phyloP scores from a whole-genome alignment of 2,797 vertebrate species.

The Cossypha niveicapilla region DNA sequence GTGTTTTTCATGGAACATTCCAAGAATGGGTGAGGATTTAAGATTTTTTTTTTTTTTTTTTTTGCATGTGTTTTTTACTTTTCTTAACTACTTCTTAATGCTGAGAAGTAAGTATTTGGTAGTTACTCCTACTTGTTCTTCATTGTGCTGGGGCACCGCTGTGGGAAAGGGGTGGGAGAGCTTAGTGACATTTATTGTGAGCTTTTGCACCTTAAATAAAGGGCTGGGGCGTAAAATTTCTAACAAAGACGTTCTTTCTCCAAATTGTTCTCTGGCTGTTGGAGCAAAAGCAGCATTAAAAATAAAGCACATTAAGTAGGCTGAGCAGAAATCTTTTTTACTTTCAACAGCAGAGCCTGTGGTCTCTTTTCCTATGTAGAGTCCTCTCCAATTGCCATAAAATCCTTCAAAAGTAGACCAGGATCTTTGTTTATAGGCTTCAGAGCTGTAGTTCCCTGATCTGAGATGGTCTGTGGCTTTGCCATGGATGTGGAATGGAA shows the following conservation, averaged over 20 bases:
- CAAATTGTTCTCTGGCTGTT: background rate
- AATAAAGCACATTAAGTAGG: background rate
- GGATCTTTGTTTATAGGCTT: background rate
- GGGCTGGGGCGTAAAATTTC: constrained; percentile 13
- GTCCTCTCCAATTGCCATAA: background rate
- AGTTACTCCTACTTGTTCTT: background rate
- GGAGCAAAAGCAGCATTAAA: constrained; percentile 25
- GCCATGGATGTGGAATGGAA: background rate
- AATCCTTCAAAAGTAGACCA: background rate
- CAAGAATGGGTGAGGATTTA: background rate
- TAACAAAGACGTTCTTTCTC: constrained; percentile 42
- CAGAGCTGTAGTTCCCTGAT: rapidly evolving
- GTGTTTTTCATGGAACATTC: background rate
- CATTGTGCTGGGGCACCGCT: background rate
- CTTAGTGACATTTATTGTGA: background rate
- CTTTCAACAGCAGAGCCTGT: background rate
- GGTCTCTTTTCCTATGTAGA: background rate
- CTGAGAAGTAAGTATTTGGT: background rate
- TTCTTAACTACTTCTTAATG: background rate
- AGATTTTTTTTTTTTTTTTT: background rate
- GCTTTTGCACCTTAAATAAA: constrained; percentile 34
- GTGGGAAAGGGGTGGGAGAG: constrained; percentile 32
- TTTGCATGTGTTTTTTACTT: rapidly evolving
- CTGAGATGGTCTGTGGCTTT: background rate
- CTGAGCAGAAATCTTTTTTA: constrained; percentile 3